Conservation (phyloP, 2,113 vertebrate species). For the Lanius ludovicianus region DNA sequence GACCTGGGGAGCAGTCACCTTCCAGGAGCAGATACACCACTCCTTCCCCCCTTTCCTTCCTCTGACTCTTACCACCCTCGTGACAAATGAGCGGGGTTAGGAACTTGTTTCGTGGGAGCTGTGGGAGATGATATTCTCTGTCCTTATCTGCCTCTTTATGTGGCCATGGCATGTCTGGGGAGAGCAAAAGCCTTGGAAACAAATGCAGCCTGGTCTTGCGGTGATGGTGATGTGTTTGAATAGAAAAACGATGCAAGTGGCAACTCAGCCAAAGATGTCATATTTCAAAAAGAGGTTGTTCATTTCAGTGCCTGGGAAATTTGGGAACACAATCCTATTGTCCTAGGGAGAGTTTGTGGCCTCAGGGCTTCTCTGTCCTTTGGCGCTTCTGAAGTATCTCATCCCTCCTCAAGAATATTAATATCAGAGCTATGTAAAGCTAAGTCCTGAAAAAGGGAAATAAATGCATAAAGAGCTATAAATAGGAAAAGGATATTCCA, state of each 20-base stretch:
- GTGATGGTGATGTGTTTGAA: fast-evolving
- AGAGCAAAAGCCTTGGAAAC: neutral
- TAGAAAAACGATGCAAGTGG: neutral
- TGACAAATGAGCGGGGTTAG: neutral
- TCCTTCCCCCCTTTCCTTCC: neutral
- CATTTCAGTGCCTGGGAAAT: neutral
- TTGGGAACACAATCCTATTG: neutral
- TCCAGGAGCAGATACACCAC: neutral
- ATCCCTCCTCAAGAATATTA: neutral
- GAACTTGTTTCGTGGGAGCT: neutral
- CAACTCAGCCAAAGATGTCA: neutral
- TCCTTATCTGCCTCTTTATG: neutral
- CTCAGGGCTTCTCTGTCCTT: conserved; percentile 40
- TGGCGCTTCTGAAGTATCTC: neutral
- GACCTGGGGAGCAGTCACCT: neutral
- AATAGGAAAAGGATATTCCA: conserved; percentile 14
- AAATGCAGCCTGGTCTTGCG: neutral
- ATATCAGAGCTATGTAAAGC: conserved; percentile 2
- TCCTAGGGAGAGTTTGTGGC: neutral
- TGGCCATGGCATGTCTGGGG: fast-evolving
- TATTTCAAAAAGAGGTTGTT: neutral
- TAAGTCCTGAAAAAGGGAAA: neutral
- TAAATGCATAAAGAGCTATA: conserved; percentile 25
- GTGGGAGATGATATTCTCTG: neutral
- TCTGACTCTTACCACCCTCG: neutral